Conservation (phyloP, 2,113 vertebrate species). For the human (Homo sapiens) region GRCh38 chr5:132739501-132740000, state of each 20-base stretch:
- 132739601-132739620: background rate
- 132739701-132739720: background rate
- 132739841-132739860: background rate
- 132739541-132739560: background rate
- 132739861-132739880: background rate
- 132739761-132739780: background rate
- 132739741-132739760: background rate
- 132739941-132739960: background rate
- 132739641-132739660: background rate
- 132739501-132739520: background rate
- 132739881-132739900: background rate
- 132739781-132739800: background rate
- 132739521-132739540: background rate
- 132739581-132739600: background rate
- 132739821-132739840: background rate
- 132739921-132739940: background rate
- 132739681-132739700: background rate
- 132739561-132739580: background rate
- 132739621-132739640: background rate
- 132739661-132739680: background rate
- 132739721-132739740: background rate
- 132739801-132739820: background rate
- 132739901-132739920: background rate
- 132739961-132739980: background rate
- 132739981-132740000: background rate